Conservation (phyloP, 1,140 invertebrate genomes). For the Antheraea pernyi region DNA sequence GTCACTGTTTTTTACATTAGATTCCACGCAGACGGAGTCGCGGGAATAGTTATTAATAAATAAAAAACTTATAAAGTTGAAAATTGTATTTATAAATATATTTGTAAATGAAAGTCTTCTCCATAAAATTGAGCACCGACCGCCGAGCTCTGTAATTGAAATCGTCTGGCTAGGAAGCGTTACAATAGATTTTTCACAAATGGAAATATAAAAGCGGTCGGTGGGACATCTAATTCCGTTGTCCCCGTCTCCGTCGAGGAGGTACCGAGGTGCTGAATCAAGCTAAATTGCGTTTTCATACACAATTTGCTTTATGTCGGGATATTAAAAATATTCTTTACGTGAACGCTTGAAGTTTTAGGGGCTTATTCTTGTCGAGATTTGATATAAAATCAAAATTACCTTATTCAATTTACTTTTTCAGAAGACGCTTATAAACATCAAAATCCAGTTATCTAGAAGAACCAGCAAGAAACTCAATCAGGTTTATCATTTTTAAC, state of each 20-base stretch:
- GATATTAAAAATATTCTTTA: conserved; percentile 2
- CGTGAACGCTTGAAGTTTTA: background rate
- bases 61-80: no score
- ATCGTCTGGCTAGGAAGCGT: conserved; percentile 51
- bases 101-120: conserved; percentile 19
- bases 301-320: background rate
- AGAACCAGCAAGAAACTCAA: no score
- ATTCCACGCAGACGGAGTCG: no score
- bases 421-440: no score
- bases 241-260: conserved; percentile 6
- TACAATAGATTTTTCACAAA: conserved; percentile 58
- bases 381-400: no score
- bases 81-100: no score
- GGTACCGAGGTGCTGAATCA: conserved; percentile 35
- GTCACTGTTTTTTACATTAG: no score
- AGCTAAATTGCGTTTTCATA: conserved; percentile 46
- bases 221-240: conserved; percentile 39
- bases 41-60: no score
- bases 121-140: conserved; percentile 19
- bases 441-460: no score
- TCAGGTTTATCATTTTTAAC: no score
- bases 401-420: no score
- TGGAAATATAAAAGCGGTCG: conserved; percentile 50
- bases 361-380: no score
- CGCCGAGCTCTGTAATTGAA: conserved; percentile 48